Conservation (phyloP, 1,140 invertebrate species). For the Atta cephalotes region DNA sequence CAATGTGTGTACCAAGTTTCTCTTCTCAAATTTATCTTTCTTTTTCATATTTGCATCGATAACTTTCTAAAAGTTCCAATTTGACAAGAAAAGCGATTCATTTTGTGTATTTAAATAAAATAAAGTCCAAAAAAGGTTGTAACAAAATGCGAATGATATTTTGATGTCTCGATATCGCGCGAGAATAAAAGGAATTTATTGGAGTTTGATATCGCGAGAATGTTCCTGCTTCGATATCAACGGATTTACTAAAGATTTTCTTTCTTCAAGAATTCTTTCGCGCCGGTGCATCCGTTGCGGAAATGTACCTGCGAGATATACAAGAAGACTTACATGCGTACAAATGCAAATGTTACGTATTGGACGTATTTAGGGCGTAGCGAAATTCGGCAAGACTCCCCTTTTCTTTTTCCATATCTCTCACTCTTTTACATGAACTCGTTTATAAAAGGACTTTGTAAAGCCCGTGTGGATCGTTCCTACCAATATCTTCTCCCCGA, state of each 20-base stretch:
- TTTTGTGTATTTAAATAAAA: background rate
- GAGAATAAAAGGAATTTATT: constrained; percentile 31
- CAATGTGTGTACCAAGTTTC: background rate
- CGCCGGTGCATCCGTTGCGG: constrained; percentile 35
- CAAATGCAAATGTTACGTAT: constrained; percentile 38
- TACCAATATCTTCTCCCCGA: constrained; percentile 20
- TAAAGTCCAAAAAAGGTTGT: background rate
- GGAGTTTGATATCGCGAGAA: constrained; percentile 16
- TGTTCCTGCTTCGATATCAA: constrained; percentile 36
- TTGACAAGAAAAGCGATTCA: background rate
- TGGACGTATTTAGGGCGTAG: constrained; percentile 53
- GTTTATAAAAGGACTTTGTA: background rate
- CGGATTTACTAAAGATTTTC: constrained; percentile 55
- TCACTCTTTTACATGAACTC: background rate
- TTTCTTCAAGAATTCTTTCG: constrained; percentile 31
- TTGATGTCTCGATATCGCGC: constrained; percentile 30
- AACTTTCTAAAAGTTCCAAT: background rate
- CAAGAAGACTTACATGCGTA: constrained; percentile 11
- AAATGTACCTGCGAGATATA: constrained; percentile 48
- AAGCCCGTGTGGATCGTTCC: background rate
- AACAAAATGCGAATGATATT: constrained; percentile 7
- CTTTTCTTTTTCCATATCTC: background rate
- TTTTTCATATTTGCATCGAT: too few species aligned
- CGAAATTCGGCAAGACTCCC: constrained; percentile 17
- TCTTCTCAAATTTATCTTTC: constrained; percentile 8